Evolutionary conservation across 2,888 invertebrate genomes (phyloP).

Genomic region (Dynastes tityus): DNA sequence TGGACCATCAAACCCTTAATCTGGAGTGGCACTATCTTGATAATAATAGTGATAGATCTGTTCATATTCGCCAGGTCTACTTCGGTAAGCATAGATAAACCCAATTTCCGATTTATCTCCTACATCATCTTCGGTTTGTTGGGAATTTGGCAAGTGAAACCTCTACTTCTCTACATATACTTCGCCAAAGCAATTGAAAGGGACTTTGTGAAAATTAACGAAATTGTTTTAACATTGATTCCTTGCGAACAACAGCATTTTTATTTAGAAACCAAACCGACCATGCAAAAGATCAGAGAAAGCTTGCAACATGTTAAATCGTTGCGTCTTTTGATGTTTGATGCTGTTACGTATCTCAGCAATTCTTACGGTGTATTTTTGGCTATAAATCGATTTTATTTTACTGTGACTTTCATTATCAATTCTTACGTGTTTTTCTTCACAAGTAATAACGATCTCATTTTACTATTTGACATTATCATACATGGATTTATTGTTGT

Average conservation of each 20-base stretch:
- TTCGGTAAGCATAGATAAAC: neutral
- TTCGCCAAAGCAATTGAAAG: slow-evolving; percentile 54
- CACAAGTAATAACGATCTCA: slow-evolving; percentile 41
- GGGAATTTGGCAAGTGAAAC: slow-evolving; percentile 58
- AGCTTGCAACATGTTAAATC: slow-evolving; percentile 54
- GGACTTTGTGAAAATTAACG: slow-evolving; percentile 56
- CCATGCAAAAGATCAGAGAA: slow-evolving; percentile 48
- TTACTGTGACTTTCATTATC: slow-evolving; percentile 56
- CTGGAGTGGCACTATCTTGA: slow-evolving; percentile 1
- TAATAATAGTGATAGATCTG: neutral
- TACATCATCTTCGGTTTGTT: slow-evolving; percentile 55
- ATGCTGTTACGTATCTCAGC: slow-evolving; percentile 56
- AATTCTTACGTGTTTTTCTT: slow-evolving; percentile 57
- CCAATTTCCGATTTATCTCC: neutral
- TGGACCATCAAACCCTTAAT: slow-evolving; percentile 43
- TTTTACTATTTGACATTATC: slow-evolving; percentile 56
- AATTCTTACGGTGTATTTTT: slow-evolving; percentile 59
- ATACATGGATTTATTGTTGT: slow-evolving; percentile 54
- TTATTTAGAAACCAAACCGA: neutral
- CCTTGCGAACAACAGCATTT: neutral
- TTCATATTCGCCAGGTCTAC: neutral
- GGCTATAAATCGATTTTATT: slow-evolving; percentile 58
- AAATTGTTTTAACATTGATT: slow-evolving; percentile 38
- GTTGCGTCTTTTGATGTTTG: slow-evolving; percentile 57
- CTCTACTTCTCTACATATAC: slow-evolving; percentile 58